phyloP scores from a whole-genome alignment of 1,140 invertebrate genomes.

The Atta cephalotes region DNA sequence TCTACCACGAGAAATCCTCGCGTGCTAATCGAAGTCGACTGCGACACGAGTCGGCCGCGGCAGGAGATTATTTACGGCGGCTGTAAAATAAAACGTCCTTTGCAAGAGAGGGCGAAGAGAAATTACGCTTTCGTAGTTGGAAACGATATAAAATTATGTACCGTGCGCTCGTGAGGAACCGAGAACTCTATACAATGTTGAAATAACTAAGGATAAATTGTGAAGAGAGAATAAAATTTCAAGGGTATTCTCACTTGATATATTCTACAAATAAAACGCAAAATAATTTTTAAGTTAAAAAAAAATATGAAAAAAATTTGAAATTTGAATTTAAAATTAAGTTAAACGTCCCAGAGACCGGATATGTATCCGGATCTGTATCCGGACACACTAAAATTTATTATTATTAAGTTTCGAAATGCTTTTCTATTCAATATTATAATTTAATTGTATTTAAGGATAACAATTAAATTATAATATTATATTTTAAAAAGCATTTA shows the following conservation, averaged over 20 bases:
- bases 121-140: constrained; percentile 35
- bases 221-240: background rate
- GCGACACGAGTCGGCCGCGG: constrained; percentile 34
- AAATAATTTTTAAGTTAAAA: background rate
- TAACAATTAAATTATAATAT: no score
- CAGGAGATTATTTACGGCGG: constrained; percentile 43
- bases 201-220: background rate
- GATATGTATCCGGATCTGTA: no score
- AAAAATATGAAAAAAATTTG: background rate
- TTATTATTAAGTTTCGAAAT: no score
- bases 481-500: no score
- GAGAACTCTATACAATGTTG: background rate
- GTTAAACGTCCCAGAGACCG: no score
- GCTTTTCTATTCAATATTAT: no score
- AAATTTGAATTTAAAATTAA: background rate
- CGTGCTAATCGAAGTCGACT: constrained; percentile 48
- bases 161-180: background rate
- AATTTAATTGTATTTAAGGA: no score
- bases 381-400: no score
- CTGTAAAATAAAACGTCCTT: constrained; percentile 52
- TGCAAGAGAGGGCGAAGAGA: constrained; percentile 8
- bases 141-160: constrained; percentile 26
- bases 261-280: background rate
- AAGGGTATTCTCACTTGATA: background rate
- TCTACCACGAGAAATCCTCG: constrained; percentile 42